Evolutionary conservation across 2,113 vertebrate genomes (phyloP).

Genomic region (Forbesichthys agassizii): DNA sequence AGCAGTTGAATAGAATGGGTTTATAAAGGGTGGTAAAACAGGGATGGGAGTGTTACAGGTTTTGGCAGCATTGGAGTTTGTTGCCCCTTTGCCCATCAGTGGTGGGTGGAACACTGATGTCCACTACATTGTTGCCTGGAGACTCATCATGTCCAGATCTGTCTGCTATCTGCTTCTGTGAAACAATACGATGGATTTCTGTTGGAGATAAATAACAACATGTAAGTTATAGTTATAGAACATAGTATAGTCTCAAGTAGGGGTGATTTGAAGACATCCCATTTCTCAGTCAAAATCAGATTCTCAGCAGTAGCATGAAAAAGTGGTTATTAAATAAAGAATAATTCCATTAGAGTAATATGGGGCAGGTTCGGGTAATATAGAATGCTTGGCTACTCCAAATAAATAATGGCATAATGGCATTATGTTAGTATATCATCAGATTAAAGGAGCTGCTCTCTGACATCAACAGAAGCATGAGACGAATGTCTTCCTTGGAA

Average conservation of each 20-base stretch:
- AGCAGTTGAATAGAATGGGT: constrained; percentile 65
- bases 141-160: constrained; percentile 90
- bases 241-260: neutral
- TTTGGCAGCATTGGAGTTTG: constrained; percentile 96
- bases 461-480: too few species aligned
- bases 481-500: too few species aligned
- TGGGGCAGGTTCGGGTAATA: too few species aligned
- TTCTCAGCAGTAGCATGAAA: too few species aligned
- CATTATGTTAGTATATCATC: too few species aligned
- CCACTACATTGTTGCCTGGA: constrained; percentile 96
- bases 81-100: constrained; percentile 91
- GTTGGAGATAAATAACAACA: constrained; percentile 23
- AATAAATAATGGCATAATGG: too few species aligned
- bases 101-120: constrained; percentile 96
- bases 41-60: constrained; percentile 82
- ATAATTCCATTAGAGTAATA: too few species aligned
- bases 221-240: neutral
- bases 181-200: constrained; percentile 98
- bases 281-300: neutral
- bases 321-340: too few species aligned
- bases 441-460: too few species aligned
- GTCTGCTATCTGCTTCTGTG: constrained; percentile 96
- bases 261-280: too few species aligned
- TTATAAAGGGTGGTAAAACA: constrained; percentile 33
- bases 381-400: too few species aligned